Evolutionary conservation across 2,113 vertebrate species (phyloP).

Genomic region (Natator depressus): DNA sequence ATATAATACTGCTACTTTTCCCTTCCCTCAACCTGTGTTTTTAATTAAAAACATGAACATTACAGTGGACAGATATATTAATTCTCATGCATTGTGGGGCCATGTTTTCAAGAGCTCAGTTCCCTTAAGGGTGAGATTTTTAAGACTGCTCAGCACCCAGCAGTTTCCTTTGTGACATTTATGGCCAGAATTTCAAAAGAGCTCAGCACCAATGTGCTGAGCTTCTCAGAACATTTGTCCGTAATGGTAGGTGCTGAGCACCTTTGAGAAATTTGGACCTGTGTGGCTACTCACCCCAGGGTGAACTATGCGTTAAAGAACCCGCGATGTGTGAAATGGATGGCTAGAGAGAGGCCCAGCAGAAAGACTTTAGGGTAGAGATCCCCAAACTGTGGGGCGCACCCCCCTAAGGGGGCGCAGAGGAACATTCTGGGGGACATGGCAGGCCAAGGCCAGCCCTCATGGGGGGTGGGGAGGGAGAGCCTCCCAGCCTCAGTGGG

Average conservation of each 20-base stretch:
- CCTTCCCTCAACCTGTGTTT: slow-evolving; percentile 4
- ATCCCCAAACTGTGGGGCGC: no score
- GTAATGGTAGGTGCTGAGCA: background rate
- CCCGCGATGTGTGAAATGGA: background rate
- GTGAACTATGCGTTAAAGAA: background rate
- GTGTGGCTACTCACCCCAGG: background rate
- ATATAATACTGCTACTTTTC: slow-evolving; percentile 13
- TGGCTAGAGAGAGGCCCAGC: background rate
- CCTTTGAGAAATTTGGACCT: background rate
- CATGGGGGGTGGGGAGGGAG: no score
- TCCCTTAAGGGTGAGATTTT: slow-evolving; percentile 64
- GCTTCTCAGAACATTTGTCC: slow-evolving; percentile 26
- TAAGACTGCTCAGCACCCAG: slow-evolving; percentile 42
- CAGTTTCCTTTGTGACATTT: slow-evolving; percentile 61
- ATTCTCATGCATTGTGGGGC: slow-evolving; percentile 11
- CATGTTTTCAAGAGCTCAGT: slow-evolving; percentile 49
- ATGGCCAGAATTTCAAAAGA: slow-evolving; percentile 63
- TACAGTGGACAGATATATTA: background rate
- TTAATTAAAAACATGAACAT: background rate
- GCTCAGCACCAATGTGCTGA: slow-evolving; percentile 30
- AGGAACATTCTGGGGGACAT: no score
- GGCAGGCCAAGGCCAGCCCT: no score
- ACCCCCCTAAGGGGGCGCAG: no score
- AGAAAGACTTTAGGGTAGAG: background rate
- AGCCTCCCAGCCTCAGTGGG: no score